Evolutionary conservation across 2,113 vertebrate species (phyloP).

Genomic region (Nothoprocta pentlandii): DNA sequence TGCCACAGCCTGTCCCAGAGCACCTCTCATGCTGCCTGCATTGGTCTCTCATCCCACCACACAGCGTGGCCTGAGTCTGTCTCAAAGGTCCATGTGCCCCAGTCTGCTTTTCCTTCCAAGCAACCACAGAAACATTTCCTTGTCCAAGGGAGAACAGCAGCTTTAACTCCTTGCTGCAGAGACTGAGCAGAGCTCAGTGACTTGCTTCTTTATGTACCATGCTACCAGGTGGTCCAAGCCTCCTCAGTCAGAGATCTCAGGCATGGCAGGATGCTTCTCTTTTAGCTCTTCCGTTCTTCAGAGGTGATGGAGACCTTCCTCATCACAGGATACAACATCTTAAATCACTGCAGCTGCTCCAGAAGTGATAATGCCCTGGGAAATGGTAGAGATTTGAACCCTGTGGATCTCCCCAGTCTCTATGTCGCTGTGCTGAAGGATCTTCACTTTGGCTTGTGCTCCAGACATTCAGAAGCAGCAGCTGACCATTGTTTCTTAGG

Average conservation of each 20-base stretch:
- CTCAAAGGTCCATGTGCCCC: conserved; percentile 52
- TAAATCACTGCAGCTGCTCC: background rate
- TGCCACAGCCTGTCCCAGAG: background rate
- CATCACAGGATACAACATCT: background rate
- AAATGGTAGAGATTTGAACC: background rate
- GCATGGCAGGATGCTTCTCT: background rate
- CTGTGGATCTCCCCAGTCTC: background rate
- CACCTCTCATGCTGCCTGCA: background rate
- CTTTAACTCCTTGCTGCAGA: conserved; percentile 50
- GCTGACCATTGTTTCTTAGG: background rate
- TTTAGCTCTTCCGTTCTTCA: background rate
- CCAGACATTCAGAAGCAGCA: background rate
- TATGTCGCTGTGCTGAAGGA: background rate
- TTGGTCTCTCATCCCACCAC: background rate
- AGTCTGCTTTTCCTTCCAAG: conserved; percentile 43
- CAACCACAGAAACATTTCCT: conserved; percentile 60
- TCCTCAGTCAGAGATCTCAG: background rate
- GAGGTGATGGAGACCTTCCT: background rate
- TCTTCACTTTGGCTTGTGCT: background rate
- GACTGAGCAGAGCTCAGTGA: background rate
- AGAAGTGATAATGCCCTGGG: background rate
- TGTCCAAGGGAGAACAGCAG: conserved; percentile 36
- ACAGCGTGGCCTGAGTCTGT: conserved; percentile 30
- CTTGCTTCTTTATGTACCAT: background rate
- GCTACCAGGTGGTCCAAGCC: background rate